Percentiles rank a stretch among this genome's conserved stretches.
Evolutionary conservation across 2,888 invertebrate genomes (phyloP).

Genomic region (Cephonodes hylas): DNA sequence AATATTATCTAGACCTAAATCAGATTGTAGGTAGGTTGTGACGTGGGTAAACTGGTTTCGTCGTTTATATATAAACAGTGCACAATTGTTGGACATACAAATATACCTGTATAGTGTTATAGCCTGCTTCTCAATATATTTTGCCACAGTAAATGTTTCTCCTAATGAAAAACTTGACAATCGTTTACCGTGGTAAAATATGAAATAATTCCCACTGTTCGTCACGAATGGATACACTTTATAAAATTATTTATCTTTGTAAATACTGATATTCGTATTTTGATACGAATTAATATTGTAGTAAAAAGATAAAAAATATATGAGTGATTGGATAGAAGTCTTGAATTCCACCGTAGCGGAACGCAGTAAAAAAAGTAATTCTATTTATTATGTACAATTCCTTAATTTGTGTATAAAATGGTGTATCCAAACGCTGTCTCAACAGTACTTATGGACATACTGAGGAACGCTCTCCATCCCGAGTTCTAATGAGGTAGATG

Average conservation of each 20-base stretch:
- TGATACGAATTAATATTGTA: not conserved
- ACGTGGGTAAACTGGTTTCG: constrained; percentile 41
- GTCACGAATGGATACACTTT: constrained; percentile 6
- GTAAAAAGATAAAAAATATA: not conserved
- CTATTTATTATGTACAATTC: not conserved
- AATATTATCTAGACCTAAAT: constrained; percentile 68
- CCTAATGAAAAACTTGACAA: not conserved
- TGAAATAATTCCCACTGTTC: not conserved
- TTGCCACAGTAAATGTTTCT: constrained; percentile 3
- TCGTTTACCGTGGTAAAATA: constrained; percentile 7
- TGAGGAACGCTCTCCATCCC: not conserved
- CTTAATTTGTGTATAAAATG: not conserved
- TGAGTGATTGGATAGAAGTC: not conserved
- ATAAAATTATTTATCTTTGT: not conserved
- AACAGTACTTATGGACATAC: not conserved
- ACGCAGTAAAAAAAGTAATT: not conserved
- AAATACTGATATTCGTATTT: not conserved
- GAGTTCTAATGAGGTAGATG: not conserved
- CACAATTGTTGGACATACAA: constrained; percentile 19
- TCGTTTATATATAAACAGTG: constrained; percentile 34
- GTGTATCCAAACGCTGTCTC: not conserved
- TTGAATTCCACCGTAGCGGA: not conserved
- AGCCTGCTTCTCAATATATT: constrained; percentile 5
- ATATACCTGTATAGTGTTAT: constrained; percentile 13
- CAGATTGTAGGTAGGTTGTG: constrained; percentile 65